phyloP scores from a whole-genome alignment of 2,888 invertebrate species.

The Eristalinus aeneus region DNA sequence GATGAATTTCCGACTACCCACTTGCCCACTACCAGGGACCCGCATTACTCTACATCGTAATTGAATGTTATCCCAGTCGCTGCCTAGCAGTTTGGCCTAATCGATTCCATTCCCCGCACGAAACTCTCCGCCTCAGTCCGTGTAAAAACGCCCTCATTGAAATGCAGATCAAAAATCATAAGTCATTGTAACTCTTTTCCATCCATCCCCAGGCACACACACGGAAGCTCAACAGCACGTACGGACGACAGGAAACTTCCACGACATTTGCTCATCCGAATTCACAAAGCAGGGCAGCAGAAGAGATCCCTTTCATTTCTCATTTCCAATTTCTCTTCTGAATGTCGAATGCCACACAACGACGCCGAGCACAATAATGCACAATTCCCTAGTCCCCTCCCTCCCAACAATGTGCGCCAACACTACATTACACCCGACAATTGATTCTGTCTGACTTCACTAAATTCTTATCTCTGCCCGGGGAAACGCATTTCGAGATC shows the following conservation, averaged over 20 bases:
- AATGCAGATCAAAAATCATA: conserved; percentile 16
- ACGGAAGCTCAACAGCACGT: conserved; percentile 43
- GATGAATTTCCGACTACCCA: too few species aligned
- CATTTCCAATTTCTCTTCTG: neutral
- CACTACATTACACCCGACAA: conserved; percentile 50
- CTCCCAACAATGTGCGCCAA: too few species aligned
- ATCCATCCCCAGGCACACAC: neutral
- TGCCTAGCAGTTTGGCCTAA: neutral
- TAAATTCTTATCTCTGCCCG: conserved; percentile 44
- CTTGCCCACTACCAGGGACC: too few species aligned
- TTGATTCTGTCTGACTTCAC: conserved; percentile 51
- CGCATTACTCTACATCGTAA: neutral
- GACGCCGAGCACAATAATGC: conserved; percentile 29
- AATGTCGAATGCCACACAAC: neutral
- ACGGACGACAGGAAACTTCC: conserved; percentile 36
- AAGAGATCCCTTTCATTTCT: neutral
- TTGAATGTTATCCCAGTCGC: neutral
- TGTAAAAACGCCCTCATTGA: neutral
- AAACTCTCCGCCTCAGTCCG: neutral
- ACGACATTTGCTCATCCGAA: conserved; percentile 48
- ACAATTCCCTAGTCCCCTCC: neutral
- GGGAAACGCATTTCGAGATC: conserved; percentile 35
- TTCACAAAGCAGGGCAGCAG: conserved; percentile 11
- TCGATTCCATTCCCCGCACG: neutral
- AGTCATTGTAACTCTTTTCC: neutral